Percentiles rank a stretch among this genome's conserved stretches.
Conservation (phyloP, 2,113 vertebrate genomes). For the Platanista minor region DNA sequence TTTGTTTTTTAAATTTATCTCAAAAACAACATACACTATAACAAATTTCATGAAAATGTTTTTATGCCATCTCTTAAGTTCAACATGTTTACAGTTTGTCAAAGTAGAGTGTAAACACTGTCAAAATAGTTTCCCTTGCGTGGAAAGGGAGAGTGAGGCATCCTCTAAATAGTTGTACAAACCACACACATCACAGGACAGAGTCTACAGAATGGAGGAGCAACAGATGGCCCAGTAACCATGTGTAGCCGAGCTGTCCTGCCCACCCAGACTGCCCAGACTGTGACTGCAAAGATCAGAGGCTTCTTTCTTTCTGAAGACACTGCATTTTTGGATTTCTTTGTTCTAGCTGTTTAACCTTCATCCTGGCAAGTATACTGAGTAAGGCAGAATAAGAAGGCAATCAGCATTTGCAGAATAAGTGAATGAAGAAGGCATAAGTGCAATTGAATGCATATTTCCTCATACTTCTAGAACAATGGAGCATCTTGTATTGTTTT, state of each 20-base stretch:
- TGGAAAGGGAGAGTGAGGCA: not conserved
- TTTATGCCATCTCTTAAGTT: slow-evolving; percentile 3
- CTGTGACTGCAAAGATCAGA: not conserved
- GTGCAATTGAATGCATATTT: not conserved
- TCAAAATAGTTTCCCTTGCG: not conserved
- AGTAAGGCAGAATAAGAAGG: not conserved
- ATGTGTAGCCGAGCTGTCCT: rapidly evolving
- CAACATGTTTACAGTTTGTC: not conserved
- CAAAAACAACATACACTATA: not conserved
- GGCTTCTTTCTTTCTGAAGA: not conserved
- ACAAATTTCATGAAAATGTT: not conserved
- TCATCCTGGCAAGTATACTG: not conserved
- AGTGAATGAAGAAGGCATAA: not conserved
- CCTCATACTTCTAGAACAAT: not conserved
- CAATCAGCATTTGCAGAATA: not conserved
- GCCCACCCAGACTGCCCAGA: not conserved
- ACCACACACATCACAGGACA: not conserved
- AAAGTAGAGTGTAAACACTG: not conserved
- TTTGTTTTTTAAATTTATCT: not conserved
- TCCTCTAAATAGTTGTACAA: not conserved
- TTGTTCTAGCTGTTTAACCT: not conserved
- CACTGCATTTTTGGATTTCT: not conserved
- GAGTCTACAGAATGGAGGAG: rapidly evolving
- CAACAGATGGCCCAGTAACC: not conserved
- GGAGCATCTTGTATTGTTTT: not conserved